Evolutionary conservation across 2,888 invertebrate species (phyloP).

Genomic region (Sycophila texana): DNA sequence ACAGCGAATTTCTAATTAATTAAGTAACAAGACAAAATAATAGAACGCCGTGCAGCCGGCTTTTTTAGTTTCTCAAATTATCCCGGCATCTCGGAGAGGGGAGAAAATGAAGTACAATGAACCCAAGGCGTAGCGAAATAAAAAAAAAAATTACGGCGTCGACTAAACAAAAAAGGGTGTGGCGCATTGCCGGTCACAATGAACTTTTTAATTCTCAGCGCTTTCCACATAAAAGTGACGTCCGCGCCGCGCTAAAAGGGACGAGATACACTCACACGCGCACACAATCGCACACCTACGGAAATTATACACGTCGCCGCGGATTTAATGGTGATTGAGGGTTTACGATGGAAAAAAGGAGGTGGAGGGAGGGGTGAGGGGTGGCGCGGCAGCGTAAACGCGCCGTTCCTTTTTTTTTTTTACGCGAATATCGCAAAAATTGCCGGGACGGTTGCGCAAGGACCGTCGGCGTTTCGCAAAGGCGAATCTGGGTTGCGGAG

Average conservation of each 20-base stretch:
- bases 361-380: too few species aligned
- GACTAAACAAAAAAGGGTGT: neutral
- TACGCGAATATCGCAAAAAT: too few species aligned
- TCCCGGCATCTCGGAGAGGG: neutral
- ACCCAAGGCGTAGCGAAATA: neutral
- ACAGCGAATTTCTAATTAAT: neutral
- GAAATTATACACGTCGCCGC: too few species aligned
- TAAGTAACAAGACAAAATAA: neutral
- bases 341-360: too few species aligned
- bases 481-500: too few species aligned
- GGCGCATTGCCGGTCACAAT: constrained; percentile 9
- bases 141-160: constrained; percentile 28
- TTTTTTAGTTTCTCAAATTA: neutral
- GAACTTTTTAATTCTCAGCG: constrained; percentile 33
- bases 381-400: too few species aligned
- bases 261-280: neutral
- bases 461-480: too few species aligned
- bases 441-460: too few species aligned
- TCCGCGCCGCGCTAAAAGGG: neutral
- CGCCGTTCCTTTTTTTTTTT: too few species aligned
- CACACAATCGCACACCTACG: too few species aligned
- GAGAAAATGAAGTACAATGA: neutral
- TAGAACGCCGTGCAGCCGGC: neutral
- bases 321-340: too few species aligned
- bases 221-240: constrained; percentile 28